Conservation (phyloP, 1,140 invertebrate species). For the Diorhabda carinulata region DNA sequence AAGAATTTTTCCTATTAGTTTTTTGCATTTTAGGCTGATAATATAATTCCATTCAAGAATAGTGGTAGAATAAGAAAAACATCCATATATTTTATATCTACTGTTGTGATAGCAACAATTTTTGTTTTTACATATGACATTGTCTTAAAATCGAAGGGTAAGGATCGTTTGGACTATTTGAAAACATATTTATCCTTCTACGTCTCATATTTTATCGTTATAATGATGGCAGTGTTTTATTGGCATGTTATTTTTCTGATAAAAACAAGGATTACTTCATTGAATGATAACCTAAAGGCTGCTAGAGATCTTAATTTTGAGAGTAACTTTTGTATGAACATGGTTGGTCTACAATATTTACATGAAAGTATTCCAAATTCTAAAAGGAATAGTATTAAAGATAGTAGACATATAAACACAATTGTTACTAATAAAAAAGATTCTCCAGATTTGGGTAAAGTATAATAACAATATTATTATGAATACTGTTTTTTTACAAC, state of each 20-base stretch:
- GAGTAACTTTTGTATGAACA: too few relatives aligned
- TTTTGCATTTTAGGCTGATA: background rate
- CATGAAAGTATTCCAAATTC: too few relatives aligned
- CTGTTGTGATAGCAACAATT: background rate
- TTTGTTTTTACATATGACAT: slow-evolving; percentile 8
- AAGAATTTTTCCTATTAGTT: background rate
- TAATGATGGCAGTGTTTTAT: slow-evolving; percentile 4
- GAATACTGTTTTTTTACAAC: too few relatives aligned
- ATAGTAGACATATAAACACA: too few relatives aligned
- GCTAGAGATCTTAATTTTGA: too few relatives aligned
- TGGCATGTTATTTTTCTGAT: slow-evolving; percentile 8
- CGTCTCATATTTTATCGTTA: background rate
- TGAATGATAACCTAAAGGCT: background rate
- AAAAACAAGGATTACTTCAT: background rate
- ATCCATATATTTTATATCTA: background rate
- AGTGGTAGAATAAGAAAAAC: background rate
- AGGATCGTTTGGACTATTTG: background rate
- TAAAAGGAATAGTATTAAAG: too few relatives aligned
- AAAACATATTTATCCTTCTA: slow-evolving; percentile 1
- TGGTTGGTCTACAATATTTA: too few relatives aligned
- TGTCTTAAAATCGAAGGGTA: background rate
- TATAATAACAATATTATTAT: too few relatives aligned
- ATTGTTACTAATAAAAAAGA: too few relatives aligned
- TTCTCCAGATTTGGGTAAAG: too few relatives aligned
- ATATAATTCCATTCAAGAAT: slow-evolving; percentile 7